These are phyloP conservation scores for Numenius arquata DNA, from an alignment of 2,113 vertebrate genomes.

Conservation along the genomic window DNA sequence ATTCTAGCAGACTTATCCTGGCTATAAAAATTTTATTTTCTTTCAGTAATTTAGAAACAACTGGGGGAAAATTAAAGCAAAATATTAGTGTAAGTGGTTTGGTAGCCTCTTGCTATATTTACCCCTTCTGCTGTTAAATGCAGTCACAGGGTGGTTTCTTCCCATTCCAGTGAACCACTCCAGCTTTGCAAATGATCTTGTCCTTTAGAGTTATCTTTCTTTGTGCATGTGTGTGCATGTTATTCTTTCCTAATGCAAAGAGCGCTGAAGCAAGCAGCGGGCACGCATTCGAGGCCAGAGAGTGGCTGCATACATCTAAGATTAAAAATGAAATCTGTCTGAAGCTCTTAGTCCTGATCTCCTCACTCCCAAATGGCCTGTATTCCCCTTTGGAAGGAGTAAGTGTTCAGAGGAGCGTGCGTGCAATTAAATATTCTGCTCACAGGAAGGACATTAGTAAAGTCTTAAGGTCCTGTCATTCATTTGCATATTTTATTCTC, in stretches of 20 bases:
- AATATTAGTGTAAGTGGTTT: conserved; percentile 16
- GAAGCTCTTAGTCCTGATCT: conserved; percentile 16
- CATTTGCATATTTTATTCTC: background rate
- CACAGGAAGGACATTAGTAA: background rate
- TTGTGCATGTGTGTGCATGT: background rate
- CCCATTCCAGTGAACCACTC: background rate
- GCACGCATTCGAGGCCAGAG: background rate
- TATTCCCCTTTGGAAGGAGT: background rate
- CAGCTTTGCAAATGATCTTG: background rate
- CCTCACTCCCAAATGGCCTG: background rate
- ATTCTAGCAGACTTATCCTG: conserved; percentile 6
- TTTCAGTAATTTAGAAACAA: conserved; percentile 31
- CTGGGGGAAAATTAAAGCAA: background rate
- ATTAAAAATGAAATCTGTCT: conserved; percentile 22
- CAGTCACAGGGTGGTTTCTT: background rate
- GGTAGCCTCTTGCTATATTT: background rate
- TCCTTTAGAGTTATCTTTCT: background rate
- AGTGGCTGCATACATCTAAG: background rate
- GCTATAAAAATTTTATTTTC: conserved; percentile 28
- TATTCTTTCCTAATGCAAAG: conserved; percentile 16
- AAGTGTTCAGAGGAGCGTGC: background rate
- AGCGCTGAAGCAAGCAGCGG: background rate
- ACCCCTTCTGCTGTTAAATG: background rate
- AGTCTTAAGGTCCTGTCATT: conserved; percentile 12
- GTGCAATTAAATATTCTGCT: conserved; percentile 13